These are phyloP conservation scores for Neoniphon sammara DNA, from an alignment of 2,797 vertebrate genomes.

Conservation along the genomic window DNA sequence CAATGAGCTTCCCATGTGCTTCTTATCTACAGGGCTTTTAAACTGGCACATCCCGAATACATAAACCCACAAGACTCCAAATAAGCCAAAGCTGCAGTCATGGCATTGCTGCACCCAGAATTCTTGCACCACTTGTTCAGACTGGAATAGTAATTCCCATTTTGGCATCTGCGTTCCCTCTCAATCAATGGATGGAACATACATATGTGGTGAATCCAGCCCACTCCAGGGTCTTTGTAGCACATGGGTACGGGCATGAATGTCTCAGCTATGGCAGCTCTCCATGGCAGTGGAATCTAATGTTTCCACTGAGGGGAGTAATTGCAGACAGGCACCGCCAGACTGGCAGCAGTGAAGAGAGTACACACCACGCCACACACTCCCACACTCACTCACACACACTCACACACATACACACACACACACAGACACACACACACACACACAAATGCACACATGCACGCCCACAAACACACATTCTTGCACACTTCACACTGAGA, in stretches of 20 bases:
- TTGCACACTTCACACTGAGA: slow-evolving; percentile 59
- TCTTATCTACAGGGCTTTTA: slow-evolving; percentile 67
- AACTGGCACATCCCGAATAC: slow-evolving; percentile 61
- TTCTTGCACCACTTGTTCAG: slow-evolving; percentile 57
- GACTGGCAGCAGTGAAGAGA: slow-evolving; percentile 48
- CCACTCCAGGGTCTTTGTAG: slow-evolving; percentile 63
- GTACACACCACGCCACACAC: slow-evolving; percentile 13
- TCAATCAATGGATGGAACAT: slow-evolving; percentile 55
- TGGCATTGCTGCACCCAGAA: slow-evolving; percentile 52
- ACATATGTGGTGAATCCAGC: slow-evolving; percentile 64
- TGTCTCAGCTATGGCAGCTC: slow-evolving; percentile 63
- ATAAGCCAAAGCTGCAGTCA: slow-evolving; percentile 65
- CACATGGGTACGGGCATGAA: slow-evolving; percentile 50
- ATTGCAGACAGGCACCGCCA: slow-evolving; percentile 68
- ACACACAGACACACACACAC: slow-evolving; percentile 17
- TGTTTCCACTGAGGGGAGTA: slow-evolving; percentile 69
- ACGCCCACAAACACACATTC: background rate
- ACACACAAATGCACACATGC: slow-evolving; percentile 35
- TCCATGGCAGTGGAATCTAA: slow-evolving; percentile 73
- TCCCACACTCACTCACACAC: slow-evolving; percentile 17
- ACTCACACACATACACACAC: slow-evolving; percentile 9
- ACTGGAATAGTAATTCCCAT: slow-evolving; percentile 61
- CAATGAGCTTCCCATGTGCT: slow-evolving; percentile 64
- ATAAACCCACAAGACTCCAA: slow-evolving; percentile 50
- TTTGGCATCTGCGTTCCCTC: slow-evolving; percentile 63